A percentile compares a stretch with the other conserved stretches of the same genome.
These are phyloP conservation scores for Triplophysa rosa DNA, from an alignment of 2,113 vertebrate genomes.

Conservation along the genomic window DNA sequence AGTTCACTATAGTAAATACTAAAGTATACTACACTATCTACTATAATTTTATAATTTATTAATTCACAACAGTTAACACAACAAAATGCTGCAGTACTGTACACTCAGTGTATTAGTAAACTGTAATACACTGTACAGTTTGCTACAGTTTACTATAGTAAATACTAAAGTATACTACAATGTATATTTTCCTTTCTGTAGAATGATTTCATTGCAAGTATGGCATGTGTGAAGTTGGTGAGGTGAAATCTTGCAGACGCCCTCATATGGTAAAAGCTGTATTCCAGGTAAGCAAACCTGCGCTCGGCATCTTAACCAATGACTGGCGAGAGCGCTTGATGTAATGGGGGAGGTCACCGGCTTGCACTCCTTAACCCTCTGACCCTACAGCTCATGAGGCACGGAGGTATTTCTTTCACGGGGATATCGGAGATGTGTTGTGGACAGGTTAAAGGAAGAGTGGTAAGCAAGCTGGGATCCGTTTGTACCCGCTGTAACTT, in stretches of 20 bases:
- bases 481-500: slow-evolving; percentile 75
- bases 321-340: slow-evolving; percentile 40
- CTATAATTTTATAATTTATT: too few species aligned
- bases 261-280: neutral
- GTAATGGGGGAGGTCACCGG: slow-evolving; percentile 60
- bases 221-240: neutral
- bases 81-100: too few species aligned
- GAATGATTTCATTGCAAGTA: neutral
- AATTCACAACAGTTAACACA: too few species aligned
- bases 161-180: too few species aligned
- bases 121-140: too few species aligned
- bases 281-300: slow-evolving; percentile 3
- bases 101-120: too few species aligned
- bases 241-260: too few species aligned
- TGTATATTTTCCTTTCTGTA: too few species aligned
- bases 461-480: slow-evolving; percentile 64
- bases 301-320: slow-evolving; percentile 4
- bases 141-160: too few species aligned
- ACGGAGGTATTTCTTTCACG: slow-evolving; percentile 62
- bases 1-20: too few species aligned
- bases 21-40: too few species aligned
- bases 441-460: slow-evolving; percentile 67
- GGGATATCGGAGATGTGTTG: slow-evolving; percentile 52
- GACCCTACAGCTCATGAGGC: slow-evolving; percentile 58
- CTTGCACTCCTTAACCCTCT: slow-evolving; percentile 59